phyloP scores from a whole-genome alignment of 2,888 invertebrate species.

The Papilio demoleus region DNA sequence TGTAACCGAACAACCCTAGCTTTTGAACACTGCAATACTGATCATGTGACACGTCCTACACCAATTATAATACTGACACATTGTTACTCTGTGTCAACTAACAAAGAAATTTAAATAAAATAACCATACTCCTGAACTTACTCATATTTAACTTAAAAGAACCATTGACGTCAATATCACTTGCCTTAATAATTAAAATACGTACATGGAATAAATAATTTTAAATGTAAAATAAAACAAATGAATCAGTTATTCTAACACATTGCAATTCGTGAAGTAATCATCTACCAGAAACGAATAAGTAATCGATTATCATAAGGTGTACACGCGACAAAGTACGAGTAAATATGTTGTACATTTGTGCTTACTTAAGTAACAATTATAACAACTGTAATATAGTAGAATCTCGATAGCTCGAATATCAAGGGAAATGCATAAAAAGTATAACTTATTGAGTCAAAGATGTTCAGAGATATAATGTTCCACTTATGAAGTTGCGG shows the following conservation, averaged over 20 bases:
- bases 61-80: constrained; percentile 4
- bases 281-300: neutral
- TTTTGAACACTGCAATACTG: neutral
- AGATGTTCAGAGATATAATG: too few relatives aligned
- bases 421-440: too few relatives aligned
- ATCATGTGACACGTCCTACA: constrained; percentile 7
- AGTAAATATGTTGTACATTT: neutral
- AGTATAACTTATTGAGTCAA: too few relatives aligned
- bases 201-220: constrained; percentile 20
- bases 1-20: neutral
- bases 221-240: neutral
- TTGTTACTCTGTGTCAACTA: constrained; percentile 11
- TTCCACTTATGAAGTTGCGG: too few relatives aligned
- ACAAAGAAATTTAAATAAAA: constrained; percentile 6
- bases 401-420: too few relatives aligned
- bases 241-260: constrained; percentile 8
- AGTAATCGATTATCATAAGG: neutral
- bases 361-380: too few relatives aligned
- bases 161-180: constrained; percentile 16
- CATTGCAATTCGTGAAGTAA: neutral
- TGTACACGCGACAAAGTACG: neutral
- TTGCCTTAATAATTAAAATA: constrained; percentile 11
- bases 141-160: constrained; percentile 21
- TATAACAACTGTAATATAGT: too few relatives aligned
- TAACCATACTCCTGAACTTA: neutral